Evolutionary conservation across 2,113 vertebrate genomes (phyloP).

Genomic region (Ceuthmochares aereus): DNA sequence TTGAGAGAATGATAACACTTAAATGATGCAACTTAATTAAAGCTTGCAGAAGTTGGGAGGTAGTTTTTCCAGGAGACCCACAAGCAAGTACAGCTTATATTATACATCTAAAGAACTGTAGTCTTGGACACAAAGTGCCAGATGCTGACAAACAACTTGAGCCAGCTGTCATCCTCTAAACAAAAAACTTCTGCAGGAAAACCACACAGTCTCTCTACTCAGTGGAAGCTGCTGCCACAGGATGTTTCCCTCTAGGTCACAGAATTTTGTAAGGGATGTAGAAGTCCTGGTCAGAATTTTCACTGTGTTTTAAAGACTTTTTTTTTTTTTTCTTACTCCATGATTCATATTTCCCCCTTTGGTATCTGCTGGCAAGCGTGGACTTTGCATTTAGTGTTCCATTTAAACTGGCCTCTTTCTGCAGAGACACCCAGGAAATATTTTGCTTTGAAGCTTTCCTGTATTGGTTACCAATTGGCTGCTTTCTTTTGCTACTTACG

Average conservation of each 20-base stretch:
- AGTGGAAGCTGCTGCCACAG: background rate
- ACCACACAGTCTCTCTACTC: background rate
- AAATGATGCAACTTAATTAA: background rate
- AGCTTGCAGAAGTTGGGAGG: rapidly evolving
- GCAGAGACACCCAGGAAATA: too few species aligned
- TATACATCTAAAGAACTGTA: background rate
- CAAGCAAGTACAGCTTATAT: background rate
- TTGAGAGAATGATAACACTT: background rate
- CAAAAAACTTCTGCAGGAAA: background rate
- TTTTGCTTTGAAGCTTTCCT: too few species aligned
- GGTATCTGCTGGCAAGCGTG: too few species aligned
- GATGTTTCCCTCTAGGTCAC: background rate
- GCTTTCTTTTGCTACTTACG: too few species aligned
- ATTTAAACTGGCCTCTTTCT: too few species aligned
- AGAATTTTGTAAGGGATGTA: background rate
- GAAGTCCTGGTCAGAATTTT: background rate
- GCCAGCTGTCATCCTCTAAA: background rate
- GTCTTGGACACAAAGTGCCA: background rate
- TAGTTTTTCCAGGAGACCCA: background rate
- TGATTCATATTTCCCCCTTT: too few species aligned
- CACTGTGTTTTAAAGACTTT: background rate
- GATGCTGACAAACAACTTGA: background rate
- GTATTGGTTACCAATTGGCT: too few species aligned
- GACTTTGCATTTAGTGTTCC: too few species aligned
- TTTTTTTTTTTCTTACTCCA: background rate